Evolutionary conservation across 2,113 vertebrate species (phyloP).

Genomic region (Clarias macrocephalus): DNA sequence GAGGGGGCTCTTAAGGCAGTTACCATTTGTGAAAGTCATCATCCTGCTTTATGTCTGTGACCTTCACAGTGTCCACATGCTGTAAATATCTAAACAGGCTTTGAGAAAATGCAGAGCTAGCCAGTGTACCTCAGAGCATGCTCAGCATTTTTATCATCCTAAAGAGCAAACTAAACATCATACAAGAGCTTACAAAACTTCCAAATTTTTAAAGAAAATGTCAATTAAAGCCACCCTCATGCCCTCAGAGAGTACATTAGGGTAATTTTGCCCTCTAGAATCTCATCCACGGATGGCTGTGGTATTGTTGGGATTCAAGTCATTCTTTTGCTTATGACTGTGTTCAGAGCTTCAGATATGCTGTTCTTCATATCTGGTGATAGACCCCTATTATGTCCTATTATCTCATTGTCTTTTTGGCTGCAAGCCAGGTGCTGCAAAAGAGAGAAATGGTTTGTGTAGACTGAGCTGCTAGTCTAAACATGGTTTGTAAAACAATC

Average conservation of each 20-base stretch:
- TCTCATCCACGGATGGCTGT: not conserved
- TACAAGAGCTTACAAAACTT: not conserved
- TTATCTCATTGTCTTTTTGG: not conserved
- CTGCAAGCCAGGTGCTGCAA: not conserved
- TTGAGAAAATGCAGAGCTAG: slow-evolving; percentile 30
- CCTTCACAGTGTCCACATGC: slow-evolving; percentile 74
- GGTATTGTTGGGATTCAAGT: not conserved
- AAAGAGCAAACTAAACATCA: not conserved
- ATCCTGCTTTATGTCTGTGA: slow-evolving; percentile 68
- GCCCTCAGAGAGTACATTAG: not conserved
- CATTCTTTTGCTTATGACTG: not conserved
- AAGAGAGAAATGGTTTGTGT: no score
- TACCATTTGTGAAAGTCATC: slow-evolving; percentile 76
- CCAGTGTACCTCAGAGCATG: not conserved
- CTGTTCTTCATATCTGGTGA: not conserved
- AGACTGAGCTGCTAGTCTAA: no score
- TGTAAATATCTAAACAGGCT: slow-evolving; percentile 71
- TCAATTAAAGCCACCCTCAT: not conserved
- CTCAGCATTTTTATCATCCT: not conserved
- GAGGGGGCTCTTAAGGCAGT: slow-evolving; percentile 43
- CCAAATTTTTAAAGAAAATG: no score
- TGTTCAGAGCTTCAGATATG: not conserved
- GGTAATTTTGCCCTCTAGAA: not conserved
- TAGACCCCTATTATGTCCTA: not conserved
- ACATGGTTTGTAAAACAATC: no score